Percentiles rank a stretch among this genome's conserved stretches.
phyloP scores from a whole-genome alignment of 2,113 vertebrate genomes.

The Stigmatopora argus region DNA sequence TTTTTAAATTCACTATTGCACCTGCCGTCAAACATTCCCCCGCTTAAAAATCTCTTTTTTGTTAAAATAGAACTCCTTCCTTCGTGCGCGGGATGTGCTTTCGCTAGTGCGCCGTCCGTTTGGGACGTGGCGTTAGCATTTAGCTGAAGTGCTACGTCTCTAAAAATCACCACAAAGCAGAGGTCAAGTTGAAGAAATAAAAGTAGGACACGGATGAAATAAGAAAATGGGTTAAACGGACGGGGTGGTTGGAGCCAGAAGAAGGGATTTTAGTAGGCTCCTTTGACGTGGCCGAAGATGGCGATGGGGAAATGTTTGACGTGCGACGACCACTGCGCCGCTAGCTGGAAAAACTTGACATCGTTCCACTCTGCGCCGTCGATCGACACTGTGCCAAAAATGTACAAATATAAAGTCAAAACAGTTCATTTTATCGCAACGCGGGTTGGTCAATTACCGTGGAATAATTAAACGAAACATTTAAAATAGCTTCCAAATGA shows the following conservation, averaged over 20 bases:
- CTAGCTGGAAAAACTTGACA: slow-evolving; percentile 98
- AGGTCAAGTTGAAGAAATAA: background rate
- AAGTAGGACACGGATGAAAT: background rate
- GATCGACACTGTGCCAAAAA: slow-evolving; percentile 77
- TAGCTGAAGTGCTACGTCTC: background rate
- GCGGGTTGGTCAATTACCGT: too few relatives aligned
- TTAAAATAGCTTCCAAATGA: too few relatives aligned
- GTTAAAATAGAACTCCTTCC: background rate
- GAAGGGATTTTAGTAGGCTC: slow-evolving; percentile 73
- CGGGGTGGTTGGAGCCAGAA: slow-evolving; percentile 44
- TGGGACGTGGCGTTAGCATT: background rate
- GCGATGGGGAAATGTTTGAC: slow-evolving; percentile 98
- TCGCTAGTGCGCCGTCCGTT: background rate
- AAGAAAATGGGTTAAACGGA: slow-evolving; percentile 41
- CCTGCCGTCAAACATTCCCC: background rate
- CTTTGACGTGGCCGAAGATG: slow-evolving; percentile 89
- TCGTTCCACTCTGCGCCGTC: slow-evolving; percentile 96
- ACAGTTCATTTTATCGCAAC: background rate
- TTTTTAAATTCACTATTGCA: background rate
- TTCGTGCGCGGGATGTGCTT: background rate
- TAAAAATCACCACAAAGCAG: background rate
- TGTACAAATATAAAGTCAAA: background rate
- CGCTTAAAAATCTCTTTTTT: background rate
- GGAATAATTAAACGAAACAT: too few relatives aligned
- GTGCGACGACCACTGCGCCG: slow-evolving; percentile 96